These are phyloP conservation scores for Araneus ventricosus DNA, from an alignment of 1,140 invertebrate genomes.

Conservation along the genomic window DNA sequence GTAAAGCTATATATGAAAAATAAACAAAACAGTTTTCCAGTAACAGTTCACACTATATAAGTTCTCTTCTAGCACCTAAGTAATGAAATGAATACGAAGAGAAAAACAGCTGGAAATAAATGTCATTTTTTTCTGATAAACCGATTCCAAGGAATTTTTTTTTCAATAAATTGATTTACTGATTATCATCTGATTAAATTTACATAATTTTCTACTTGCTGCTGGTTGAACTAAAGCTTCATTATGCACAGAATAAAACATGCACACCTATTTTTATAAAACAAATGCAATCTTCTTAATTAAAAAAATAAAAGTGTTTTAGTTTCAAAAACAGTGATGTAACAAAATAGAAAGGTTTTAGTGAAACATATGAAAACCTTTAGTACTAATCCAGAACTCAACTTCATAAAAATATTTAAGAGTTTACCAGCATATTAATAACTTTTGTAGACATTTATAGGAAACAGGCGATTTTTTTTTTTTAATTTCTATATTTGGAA, in stretches of 20 bases:
- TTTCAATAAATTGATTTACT: too few species aligned
- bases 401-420: slow-evolving; percentile 60
- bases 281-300: not conserved
- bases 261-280: not conserved
- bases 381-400: not conserved
- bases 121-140: not conserved
- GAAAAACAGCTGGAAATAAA: not conserved
- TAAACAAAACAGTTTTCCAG: not conserved
- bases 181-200: too few species aligned
- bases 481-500: slow-evolving; percentile 2
- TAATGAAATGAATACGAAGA: not conserved
- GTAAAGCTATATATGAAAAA: not conserved
- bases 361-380: not conserved
- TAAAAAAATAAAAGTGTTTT: slow-evolving; percentile 38
- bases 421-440: slow-evolving; percentile 35
- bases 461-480: not conserved
- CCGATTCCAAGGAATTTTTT: not conserved
- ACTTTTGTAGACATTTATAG: slow-evolving; percentile 22
- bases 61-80: not conserved
- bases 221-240: not conserved
- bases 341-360: not conserved
- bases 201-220: not conserved
- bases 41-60: not conserved
- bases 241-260: not conserved
- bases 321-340: not conserved